Percentiles rank a stretch among this genome's conserved stretches.
phyloP scores from a whole-genome alignment of 2,797 vertebrate genomes.

The Sebastes aleutianus region DNA sequence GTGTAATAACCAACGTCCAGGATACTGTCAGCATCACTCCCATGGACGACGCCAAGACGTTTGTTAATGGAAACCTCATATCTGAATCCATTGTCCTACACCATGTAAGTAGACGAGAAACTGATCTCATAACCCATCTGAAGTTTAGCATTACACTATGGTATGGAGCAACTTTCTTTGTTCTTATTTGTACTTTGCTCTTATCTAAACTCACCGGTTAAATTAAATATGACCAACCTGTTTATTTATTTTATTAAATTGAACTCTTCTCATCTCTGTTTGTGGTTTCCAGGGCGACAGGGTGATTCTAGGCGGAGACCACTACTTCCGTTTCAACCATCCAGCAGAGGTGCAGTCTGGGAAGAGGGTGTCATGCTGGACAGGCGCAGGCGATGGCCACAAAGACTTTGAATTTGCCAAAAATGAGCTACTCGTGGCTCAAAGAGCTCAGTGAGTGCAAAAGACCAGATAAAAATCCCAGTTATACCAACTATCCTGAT shows the following conservation, averaged over 20 bases:
- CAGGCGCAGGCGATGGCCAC: conserved; percentile 78
- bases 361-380: conserved; percentile 79
- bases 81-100: conserved; percentile 85
- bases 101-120: conserved; percentile 84
- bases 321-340: conserved; percentile 98
- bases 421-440: conserved; percentile 91
- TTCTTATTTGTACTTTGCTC: not conserved
- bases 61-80: conserved; percentile 90
- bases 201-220: not conserved
- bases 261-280: not conserved
- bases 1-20: conserved; percentile 85
- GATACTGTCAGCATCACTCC: conserved; percentile 87
- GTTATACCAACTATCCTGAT: not conserved
- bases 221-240: not conserved
- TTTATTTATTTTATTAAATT: not conserved
- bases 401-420: conserved; percentile 98
- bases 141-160: not conserved
- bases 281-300: conserved; percentile 87
- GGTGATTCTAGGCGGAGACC: conserved; percentile 95
- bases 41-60: conserved; percentile 88
- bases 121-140: not conserved
- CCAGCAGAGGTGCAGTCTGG: conserved; percentile 91
- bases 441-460: conserved; percentile 88
- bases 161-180: not conserved
- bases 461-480: not conserved